Percentiles rank a stretch among this genome's conserved stretches.
Evolutionary conservation across 2,113 vertebrate species (phyloP).

Genomic region (Emydocephalus ijimae): DNA sequence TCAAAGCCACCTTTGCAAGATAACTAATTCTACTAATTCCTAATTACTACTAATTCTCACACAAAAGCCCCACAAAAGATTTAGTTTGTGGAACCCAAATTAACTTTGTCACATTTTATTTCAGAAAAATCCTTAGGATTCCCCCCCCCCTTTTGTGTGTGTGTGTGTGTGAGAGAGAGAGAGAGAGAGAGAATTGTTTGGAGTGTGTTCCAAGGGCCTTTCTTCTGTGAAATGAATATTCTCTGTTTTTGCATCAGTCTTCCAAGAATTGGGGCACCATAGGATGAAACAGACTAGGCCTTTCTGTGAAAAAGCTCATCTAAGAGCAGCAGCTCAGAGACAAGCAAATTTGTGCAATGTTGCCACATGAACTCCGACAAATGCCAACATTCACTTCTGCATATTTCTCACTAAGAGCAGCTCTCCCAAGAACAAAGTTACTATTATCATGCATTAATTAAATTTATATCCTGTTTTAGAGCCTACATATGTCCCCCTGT

Average conservation of each 20-base stretch:
- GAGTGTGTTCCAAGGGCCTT: neutral
- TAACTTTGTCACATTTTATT: neutral
- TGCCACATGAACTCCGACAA: neutral
- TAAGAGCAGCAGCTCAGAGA: neutral
- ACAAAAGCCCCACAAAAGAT: neutral
- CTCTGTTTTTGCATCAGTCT: neutral
- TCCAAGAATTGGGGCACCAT: neutral
- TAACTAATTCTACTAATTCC: neutral
- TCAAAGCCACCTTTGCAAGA: neutral
- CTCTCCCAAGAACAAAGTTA: neutral
- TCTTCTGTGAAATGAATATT: neutral
- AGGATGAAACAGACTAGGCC: neutral
- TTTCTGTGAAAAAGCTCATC: neutral
- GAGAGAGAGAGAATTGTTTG: no score
- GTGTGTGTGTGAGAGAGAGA: no score
- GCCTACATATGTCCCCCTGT: neutral
- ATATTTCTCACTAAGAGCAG: neutral
- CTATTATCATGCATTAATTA: neutral
- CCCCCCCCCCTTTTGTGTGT: neutral
- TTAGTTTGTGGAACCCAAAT: neutral
- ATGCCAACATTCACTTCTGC: neutral
- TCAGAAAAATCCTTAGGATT: neutral
- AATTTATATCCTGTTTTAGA: neutral
- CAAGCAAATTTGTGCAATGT: neutral
- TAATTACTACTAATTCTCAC: neutral